A percentile compares a stretch with the other conserved stretches of the same genome.
Evolutionary conservation across 1,140 invertebrate species (phyloP).

Genomic region (Drosophila kanapiae): DNA sequence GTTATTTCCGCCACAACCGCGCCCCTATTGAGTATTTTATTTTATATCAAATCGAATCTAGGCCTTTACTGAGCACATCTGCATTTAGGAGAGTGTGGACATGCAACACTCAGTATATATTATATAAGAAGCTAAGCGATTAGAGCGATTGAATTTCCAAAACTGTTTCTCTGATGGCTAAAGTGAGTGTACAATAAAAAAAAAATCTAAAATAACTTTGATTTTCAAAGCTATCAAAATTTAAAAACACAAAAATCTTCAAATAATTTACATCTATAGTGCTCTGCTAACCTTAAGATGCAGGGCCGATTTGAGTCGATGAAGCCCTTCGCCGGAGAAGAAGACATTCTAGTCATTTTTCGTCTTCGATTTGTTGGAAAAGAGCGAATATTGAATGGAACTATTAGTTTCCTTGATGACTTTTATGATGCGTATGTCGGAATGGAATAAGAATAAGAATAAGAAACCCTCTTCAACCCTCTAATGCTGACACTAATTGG

Average conservation of each 20-base stretch:
- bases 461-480: too few relatives aligned
- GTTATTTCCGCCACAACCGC: too few relatives aligned
- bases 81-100: too few relatives aligned
- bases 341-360: neutral
- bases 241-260: too few relatives aligned
- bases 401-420: neutral
- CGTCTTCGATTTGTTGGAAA: neutral
- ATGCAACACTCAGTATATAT: neutral
- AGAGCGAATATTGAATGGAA: neutral
- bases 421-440: neutral
- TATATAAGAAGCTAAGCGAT: neutral
- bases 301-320: neutral
- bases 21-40: neutral
- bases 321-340: neutral
- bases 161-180: neutral
- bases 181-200: neutral
- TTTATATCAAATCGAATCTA: neutral
- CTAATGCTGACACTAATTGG: neutral
- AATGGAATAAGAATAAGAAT: too few relatives aligned
- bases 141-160: neutral
- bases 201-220: too few relatives aligned
- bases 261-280: neutral
- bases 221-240: too few relatives aligned
- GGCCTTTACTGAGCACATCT: too few relatives aligned
- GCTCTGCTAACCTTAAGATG: neutral